Base-by-base conservation (phyloP, 92 coral and sea anemone genomes). In the Pocillopora grandis region DNA sequence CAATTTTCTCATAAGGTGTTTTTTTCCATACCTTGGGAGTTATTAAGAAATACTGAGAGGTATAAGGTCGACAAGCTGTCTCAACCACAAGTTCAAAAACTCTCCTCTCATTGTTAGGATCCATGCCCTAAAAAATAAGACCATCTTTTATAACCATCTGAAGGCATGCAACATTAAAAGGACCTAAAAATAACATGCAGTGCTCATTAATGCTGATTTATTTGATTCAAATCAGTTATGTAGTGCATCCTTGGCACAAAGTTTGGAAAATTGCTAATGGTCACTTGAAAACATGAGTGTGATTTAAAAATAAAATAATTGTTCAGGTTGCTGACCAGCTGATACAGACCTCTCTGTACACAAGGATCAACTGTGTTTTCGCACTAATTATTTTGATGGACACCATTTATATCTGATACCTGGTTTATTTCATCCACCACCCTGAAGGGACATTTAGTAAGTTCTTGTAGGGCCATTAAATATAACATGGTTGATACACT, bases 341-440 rank as follows among this genome's bases (percentile, higher is more conserved):
- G 31, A 27, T 27, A 27, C 31, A 27, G 31, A 27, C 31, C 31
- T 27, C 31, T 27, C 31, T 27, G 1, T 27, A 27, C 31, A 27
- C 1, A 27, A 27, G 31, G 14, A 58, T 14, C 61, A 5, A 18
- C 66, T 62, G 20, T 9, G 20, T 62, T 16, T 21, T 16, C 49
- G 62, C 58, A 57, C 5, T 55, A 19, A 14, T 48, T 64, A 61
- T 14, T 33, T 65, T 15, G 58, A 71, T 10, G 17, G 16, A 71
- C 55, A 49, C 23, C 1, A 14, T 18, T 12, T 52, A 35, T 14
- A 8, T 12, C 12, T 48, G 80, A 27, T 64, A 96, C 99, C 99
- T 96, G 99, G 85, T 96, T 96, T 20, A 96, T 96, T 78, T 96
- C 99, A 84, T 96, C 99, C 31, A 96, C 99, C 16, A 96, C 99